phyloP scores from a whole-genome alignment of 2,888 invertebrate species.

The Liposcelis brunnea region DNA sequence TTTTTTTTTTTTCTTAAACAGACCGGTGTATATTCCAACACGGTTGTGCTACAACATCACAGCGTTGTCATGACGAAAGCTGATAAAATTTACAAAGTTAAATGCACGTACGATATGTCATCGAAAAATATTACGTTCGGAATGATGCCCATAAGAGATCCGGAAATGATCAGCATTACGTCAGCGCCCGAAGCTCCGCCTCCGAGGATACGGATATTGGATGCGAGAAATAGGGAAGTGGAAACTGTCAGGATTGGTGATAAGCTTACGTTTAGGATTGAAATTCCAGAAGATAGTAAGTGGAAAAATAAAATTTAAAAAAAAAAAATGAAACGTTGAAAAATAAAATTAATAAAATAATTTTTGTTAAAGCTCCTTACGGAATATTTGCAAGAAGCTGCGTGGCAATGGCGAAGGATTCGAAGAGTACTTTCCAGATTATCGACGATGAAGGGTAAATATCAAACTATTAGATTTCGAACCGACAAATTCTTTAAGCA shows the following conservation, averaged over 20 bases:
- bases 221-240: conserved; percentile 70
- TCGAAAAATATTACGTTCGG: conserved; percentile 93
- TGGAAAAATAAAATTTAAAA: conserved; percentile 16
- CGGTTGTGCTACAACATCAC: conserved; percentile 85
- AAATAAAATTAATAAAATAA: neutral
- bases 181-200: conserved; percentile 90
- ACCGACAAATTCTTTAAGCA: no score
- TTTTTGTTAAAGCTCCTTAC: conserved; percentile 54
- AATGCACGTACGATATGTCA: conserved; percentile 91
- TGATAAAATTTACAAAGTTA: conserved; percentile 90
- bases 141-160: conserved; percentile 93
- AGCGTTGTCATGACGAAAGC: conserved; percentile 94
- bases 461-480: no score
- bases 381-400: conserved; percentile 91
- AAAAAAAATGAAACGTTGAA: neutral
- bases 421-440: conserved; percentile 88
- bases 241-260: conserved; percentile 90
- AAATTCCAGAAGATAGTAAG: conserved; percentile 92
- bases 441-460: conserved; percentile 81
- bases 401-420: conserved; percentile 93
- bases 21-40: conserved; percentile 87
- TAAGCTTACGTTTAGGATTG: conserved; percentile 85
- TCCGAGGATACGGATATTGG: conserved; percentile 81
- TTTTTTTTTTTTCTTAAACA: conserved; percentile 30
- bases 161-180: conserved; percentile 90